These are phyloP conservation scores for Chaetophractus vellerosus DNA, from an alignment of 2,797 vertebrate genomes.

Conservation along the genomic window DNA sequence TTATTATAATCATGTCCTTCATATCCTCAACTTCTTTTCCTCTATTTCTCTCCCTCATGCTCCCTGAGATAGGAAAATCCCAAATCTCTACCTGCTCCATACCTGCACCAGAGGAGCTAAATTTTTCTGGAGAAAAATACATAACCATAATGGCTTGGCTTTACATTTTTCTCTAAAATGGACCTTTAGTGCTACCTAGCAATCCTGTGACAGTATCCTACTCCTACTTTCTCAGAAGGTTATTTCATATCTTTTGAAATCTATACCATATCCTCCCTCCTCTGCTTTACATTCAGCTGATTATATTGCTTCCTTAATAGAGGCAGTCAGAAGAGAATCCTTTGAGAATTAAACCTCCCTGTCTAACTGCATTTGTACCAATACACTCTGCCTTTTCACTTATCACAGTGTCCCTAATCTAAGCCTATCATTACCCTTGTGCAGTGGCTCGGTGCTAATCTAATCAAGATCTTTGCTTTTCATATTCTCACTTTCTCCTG, in stretches of 20 bases:
- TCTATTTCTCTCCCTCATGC: not conserved
- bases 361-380: not conserved
- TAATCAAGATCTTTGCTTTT: not conserved
- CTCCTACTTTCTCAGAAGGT: not conserved
- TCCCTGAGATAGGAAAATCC: not conserved
- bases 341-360: constrained; percentile 23
- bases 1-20: not conserved
- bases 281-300: not conserved
- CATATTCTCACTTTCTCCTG: not conserved
- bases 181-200: not conserved
- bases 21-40: not conserved
- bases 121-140: not conserved
- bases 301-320: constrained; percentile 33
- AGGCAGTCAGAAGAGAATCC: not conserved
- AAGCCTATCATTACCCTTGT: not conserved
- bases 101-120: not conserved
- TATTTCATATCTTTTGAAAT: constrained; percentile 32
- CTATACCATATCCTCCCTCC: not conserved
- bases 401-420: not conserved
- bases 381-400: not conserved
- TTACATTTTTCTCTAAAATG: constrained; percentile 4
- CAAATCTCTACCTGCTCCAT: not conserved
- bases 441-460: not conserved
- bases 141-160: not conserved
- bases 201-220: not conserved